Evolutionary conservation across 2,888 invertebrate genomes (phyloP).

Genomic region (Hybos culiciformis): DNA sequence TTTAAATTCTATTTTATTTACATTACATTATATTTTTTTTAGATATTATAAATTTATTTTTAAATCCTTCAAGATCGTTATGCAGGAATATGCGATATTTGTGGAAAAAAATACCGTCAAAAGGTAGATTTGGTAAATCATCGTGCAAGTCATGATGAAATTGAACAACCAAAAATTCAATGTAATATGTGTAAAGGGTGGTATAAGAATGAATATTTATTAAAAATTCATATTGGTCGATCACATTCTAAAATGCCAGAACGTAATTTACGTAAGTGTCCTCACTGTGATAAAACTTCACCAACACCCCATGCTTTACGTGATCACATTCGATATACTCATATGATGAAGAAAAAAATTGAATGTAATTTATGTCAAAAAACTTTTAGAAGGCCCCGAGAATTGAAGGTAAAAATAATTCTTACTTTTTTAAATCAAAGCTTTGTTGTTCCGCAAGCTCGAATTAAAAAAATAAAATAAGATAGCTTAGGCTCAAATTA

Average conservation of each 20-base stretch:
- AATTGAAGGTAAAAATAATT: neutral
- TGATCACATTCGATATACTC: neutral
- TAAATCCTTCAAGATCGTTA: no score
- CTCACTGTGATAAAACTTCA: neutral
- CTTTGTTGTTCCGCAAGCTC: no score
- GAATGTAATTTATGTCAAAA: neutral
- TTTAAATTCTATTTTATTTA: no score
- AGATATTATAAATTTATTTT: no score
- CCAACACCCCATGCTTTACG: neutral
- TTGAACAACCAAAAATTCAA: slow-evolving; percentile 28
- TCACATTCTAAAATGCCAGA: neutral
- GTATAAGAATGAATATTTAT: slow-evolving; percentile 25
- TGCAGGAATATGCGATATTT: slow-evolving; percentile 33
- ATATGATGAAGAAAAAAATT: neutral
- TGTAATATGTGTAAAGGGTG: slow-evolving; percentile 31
- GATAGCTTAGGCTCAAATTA: no score
- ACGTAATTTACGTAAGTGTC: neutral
- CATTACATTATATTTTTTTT: no score
- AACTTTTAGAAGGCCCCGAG: neutral
- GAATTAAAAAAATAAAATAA: no score
- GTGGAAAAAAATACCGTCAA: slow-evolving; percentile 22
- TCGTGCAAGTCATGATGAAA: slow-evolving; percentile 27
- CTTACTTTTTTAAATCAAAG: neutral
- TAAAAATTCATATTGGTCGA: neutral
- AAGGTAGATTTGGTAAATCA: slow-evolving; percentile 26